These are phyloP conservation scores for Aethes cnicana DNA, from an alignment of 2,888 invertebrate species.

Conservation along the genomic window DNA sequence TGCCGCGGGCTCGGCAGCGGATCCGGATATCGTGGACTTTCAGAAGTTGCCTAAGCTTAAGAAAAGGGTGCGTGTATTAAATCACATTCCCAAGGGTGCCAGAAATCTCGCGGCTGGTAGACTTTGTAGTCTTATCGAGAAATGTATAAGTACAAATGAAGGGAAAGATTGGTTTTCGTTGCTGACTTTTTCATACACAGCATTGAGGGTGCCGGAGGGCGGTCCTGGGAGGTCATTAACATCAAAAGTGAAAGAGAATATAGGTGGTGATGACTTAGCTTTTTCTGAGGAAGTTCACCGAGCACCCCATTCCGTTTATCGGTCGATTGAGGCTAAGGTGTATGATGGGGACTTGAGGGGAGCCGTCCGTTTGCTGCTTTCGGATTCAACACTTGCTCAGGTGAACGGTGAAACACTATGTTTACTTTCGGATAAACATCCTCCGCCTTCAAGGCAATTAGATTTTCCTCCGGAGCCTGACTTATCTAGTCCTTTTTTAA, in stretches of 20 bases:
- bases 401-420: not conserved
- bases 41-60: not conserved
- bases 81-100: conserved; percentile 21
- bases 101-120: conserved; percentile 21
- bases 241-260: not conserved
- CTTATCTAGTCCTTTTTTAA: not conserved
- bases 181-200: conserved; percentile 1
- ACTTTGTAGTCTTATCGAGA: not conserved
- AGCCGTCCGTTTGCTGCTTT: conserved; percentile 6
- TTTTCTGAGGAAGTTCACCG: not conserved
- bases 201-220: not conserved
- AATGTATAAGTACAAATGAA: conserved; percentile 4
- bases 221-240: not conserved
- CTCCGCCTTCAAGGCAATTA: conserved; percentile 14
- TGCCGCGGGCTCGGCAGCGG: not conserved
- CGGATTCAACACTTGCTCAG: conserved; percentile 21
- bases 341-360: conserved; percentile 16
- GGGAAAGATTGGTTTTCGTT: conserved; percentile 12
- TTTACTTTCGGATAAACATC: conserved; percentile 16
- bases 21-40: not conserved
- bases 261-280: not conserved
- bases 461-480: conserved; percentile 1
- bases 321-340: conserved; percentile 2
- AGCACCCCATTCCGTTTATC: not conserved
- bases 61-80: conserved; percentile 9